These are phyloP conservation scores for Protosalanx chinensis DNA, from an alignment of 2,797 vertebrate species.

Conservation along the genomic window DNA sequence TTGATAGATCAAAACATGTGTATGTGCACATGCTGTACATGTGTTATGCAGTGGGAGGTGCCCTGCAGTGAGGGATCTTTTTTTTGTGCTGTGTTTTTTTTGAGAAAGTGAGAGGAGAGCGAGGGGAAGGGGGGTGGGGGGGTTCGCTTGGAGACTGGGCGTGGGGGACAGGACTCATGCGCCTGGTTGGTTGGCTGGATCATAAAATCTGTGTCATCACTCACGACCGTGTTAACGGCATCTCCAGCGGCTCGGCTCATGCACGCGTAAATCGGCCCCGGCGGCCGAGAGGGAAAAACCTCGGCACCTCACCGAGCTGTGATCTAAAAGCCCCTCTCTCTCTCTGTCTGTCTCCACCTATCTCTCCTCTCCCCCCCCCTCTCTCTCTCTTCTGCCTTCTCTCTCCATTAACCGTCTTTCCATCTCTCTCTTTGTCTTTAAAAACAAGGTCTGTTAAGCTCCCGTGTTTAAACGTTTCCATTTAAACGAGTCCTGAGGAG, in stretches of 20 bases:
- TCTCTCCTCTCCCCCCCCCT: background rate
- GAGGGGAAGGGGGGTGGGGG: background rate
- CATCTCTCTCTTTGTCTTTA: constrained; percentile 21
- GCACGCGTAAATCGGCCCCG: constrained; percentile 73
- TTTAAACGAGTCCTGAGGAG: background rate
- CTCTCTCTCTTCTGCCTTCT: background rate
- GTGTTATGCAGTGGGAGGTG: constrained; percentile 16
- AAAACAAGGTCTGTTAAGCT: constrained; percentile 31
- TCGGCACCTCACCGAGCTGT: constrained; percentile 53
- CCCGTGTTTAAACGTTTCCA: background rate
- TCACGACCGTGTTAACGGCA: constrained; percentile 83
- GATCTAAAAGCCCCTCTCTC: constrained; percentile 38
- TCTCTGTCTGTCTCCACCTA: background rate
- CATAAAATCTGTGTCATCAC: constrained; percentile 91
- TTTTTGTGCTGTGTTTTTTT: background rate
- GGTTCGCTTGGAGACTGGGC: too few species aligned
- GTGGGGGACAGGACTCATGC: constrained; percentile 20
- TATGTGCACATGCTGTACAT: constrained; percentile 43
- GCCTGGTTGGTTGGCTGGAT: constrained; percentile 68
- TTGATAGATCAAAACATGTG: constrained; percentile 25
- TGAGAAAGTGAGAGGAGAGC: background rate
- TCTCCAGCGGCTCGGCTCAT: constrained; percentile 78
- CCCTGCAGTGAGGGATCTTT: background rate
- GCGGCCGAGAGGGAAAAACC: constrained; percentile 74
- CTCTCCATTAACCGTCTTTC: background rate